A percentile compares a stretch with the other conserved stretches of the same genome.
Conservation (phyloP, 2,113 vertebrate genomes). For the Pardalotus punctatus region DNA sequence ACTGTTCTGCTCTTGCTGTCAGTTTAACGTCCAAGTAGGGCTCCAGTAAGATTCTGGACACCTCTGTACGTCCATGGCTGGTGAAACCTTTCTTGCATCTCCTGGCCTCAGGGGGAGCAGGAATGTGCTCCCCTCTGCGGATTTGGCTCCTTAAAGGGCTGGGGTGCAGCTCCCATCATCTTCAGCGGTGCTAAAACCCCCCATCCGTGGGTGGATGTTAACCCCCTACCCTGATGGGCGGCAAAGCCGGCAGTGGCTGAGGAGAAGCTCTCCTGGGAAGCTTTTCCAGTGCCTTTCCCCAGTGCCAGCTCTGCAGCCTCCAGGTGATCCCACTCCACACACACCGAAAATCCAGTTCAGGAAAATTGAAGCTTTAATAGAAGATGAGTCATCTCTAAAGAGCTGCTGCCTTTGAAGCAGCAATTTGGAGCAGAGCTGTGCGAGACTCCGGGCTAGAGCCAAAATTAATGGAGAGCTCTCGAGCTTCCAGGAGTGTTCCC, state of each 20-base stretch:
- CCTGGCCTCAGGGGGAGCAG: neutral
- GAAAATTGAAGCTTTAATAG: neutral
- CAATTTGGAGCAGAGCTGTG: constrained; percentile 12
- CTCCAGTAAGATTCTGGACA: neutral
- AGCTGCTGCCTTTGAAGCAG: neutral
- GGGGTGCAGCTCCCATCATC: rapidly evolving
- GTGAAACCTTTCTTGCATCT: neutral
- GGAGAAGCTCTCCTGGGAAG: neutral
- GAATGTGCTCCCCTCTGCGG: rapidly evolving
- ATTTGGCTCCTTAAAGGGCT: rapidly evolving
- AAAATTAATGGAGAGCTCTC: constrained; percentile 55
- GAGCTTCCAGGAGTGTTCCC: constrained; percentile 8
- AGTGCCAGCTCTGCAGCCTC: neutral
- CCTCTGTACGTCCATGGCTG: rapidly evolving
- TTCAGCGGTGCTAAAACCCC: rapidly evolving
- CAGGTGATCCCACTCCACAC: neutral
- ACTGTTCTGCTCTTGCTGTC: neutral
- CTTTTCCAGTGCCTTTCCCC: too few relatives aligned
- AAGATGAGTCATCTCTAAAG: neutral
- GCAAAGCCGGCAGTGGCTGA: rapidly evolving
- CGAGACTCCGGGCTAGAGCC: neutral
- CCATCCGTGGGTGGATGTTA: neutral
- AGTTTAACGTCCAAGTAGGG: neutral
- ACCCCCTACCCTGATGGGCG: rapidly evolving
- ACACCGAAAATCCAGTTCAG: neutral